Percentiles rank a stretch among this genome's conserved stretches.
Conservation (phyloP, 2,797 vertebrate genomes). For the Helostoma temminkii region DNA sequence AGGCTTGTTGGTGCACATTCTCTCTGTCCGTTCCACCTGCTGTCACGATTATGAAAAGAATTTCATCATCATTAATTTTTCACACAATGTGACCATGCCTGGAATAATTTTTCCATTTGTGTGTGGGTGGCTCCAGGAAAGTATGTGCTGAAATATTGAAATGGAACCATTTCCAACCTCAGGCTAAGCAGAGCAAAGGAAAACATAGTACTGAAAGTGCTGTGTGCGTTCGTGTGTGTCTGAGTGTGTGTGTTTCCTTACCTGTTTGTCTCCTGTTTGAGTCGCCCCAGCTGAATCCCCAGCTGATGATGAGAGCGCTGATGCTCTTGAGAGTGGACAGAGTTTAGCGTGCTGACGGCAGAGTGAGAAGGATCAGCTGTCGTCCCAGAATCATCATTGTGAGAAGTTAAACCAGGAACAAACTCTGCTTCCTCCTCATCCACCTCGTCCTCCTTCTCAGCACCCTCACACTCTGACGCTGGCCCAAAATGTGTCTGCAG, state of each 20-base stretch:
- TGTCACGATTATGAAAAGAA: fast-evolving
- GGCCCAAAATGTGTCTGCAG: conserved; percentile 91
- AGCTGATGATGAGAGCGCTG: conserved; percentile 83
- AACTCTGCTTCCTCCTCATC: conserved; percentile 85
- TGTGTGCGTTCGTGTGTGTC: no score
- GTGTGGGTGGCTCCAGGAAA: not conserved
- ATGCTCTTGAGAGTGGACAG: conserved; percentile 78
- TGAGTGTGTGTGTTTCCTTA: conserved; percentile 45
- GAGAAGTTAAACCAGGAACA: conserved; percentile 61
- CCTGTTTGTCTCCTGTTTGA: conserved; percentile 91
- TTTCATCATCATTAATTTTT: not conserved
- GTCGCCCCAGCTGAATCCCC: conserved; percentile 84
- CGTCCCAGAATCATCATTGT: conserved; percentile 69
- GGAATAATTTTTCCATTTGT: not conserved
- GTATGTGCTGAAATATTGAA: not conserved
- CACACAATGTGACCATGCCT: fast-evolving
- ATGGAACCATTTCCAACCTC: not conserved
- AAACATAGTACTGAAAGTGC: no score
- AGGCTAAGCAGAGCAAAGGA: not conserved
- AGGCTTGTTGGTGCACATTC: not conserved
- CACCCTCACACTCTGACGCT: conserved; percentile 87
- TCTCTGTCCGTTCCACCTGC: not conserved
- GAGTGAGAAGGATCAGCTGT: conserved; percentile 53
- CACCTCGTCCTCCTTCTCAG: conserved; percentile 88
- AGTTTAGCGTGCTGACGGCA: conserved; percentile 66